Base-by-base conservation (phyloP, 1,140 invertebrate genomes). In the Lamellibrachia luymesi region DNA sequence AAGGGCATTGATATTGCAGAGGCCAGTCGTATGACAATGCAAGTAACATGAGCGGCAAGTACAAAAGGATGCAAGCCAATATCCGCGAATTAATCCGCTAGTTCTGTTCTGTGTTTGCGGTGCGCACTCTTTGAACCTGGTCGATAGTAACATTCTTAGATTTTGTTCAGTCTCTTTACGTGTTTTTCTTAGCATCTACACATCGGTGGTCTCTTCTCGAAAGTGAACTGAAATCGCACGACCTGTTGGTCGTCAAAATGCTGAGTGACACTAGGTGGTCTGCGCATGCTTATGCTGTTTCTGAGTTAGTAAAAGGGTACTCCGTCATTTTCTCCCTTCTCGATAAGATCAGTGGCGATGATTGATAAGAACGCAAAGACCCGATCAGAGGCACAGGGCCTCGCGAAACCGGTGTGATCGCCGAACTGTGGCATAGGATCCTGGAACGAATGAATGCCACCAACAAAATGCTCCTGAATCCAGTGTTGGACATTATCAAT, bases 391-490 rank as follows among this genome's bases (percentile, higher is more conserved):
- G 50, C 51, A 89, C 93, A 50, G 93, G 91, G 56, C 89, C 93
- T 64, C 52, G 90, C 90, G 93, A 93, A 91, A 93, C 91, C 49
- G 1, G 17, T 49, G 13, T 91, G n/a, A 93, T 91, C 7, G 13
- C 2, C 51, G 51, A 91, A 49, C 52, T 91, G 51, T 93, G 49
- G 10, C 51, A 93, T 0, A 92, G 7, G 89, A 91, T 93, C 52
- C 90, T 4, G 52, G 93, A 64, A 93, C 90, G 90, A 51, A 91
- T 91, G 4, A 91, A 92, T 51, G 51, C 2, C 89, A 93, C 90
- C 51, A 93, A 4, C 89, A 91, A 93, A 91, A 51, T 25, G 51
- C 89, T 93, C 22, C 93, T 91, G 91, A n/a, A n/a, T 17, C 22
- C 89, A 91, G 56, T 50, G 13, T 2, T 91, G 51, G 93, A 93